Percentiles rank a stretch among this genome's conserved stretches.
phyloP scores from a whole-genome alignment of 2,113 vertebrate species.

The Chinchilla lanigera region DNA sequence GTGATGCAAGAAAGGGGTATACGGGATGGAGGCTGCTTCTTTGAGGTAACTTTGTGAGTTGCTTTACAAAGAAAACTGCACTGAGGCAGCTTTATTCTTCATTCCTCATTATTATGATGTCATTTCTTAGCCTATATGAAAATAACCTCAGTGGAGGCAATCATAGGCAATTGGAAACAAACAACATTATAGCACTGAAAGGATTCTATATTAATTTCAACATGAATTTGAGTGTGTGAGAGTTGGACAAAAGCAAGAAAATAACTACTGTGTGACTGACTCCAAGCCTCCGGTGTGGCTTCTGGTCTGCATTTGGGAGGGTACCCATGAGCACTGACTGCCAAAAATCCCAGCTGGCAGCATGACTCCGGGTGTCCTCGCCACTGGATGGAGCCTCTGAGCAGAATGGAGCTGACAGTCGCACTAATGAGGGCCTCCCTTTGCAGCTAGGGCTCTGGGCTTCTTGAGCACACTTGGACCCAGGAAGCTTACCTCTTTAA shows the following conservation, averaged over 20 bases:
- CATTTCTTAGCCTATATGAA: not conserved
- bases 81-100: not conserved
- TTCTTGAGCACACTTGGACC: not conserved
- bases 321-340: not conserved
- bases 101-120: not conserved
- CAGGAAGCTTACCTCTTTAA: conserved; percentile 90
- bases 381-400: not conserved
- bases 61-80: not conserved
- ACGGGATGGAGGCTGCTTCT: not conserved
- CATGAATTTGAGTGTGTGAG: not conserved
- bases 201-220: not conserved
- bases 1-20: not conserved
- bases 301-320: not conserved
- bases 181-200: not conserved
- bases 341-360: not conserved
- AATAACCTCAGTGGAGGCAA: not conserved
- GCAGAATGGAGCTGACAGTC: not conserved
- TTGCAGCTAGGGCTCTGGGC: not conserved
- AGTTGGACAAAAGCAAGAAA: not conserved
- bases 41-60: not conserved
- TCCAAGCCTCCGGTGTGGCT: not conserved
- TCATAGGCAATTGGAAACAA: not conserved
- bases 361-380: not conserved
- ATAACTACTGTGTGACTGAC: not conserved
- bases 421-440: not conserved